A percentile compares a stretch with the other conserved stretches of the same genome.
These are phyloP conservation scores for Brachionus calyciflorus DNA, from an alignment of 1,140 invertebrate genomes.

Conservation along the genomic window DNA sequence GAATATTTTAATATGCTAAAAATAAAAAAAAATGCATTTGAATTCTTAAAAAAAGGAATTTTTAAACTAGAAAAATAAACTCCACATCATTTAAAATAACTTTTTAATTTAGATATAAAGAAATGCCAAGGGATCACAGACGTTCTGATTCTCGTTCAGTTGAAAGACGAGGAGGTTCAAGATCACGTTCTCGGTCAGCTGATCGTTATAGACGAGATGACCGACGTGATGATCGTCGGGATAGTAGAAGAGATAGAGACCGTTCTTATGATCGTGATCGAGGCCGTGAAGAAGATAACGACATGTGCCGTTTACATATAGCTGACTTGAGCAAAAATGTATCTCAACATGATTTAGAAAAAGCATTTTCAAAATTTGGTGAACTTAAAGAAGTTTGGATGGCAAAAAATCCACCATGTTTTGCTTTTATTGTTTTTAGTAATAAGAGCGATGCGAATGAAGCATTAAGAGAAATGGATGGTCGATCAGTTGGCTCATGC, in stretches of 20 bases:
- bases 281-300: neutral
- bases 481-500: neutral
- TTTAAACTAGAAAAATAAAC: too few species aligned
- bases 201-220: neutral
- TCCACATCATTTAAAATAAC: too few species aligned
- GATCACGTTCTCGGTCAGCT: neutral
- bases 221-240: neutral
- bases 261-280: neutral
- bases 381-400: conserved; percentile 58
- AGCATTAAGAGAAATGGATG: conserved; percentile 58
- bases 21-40: too few species aligned
- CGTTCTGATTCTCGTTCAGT: neutral
- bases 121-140: conserved; percentile 33
- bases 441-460: conserved; percentile 56
- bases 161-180: neutral
- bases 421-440: conserved; percentile 59
- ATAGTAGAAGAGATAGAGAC: neutral
- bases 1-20: too few species aligned
- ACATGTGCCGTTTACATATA: conserved; percentile 55
- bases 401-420: conserved; percentile 59
- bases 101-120: too few species aligned
- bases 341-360: conserved; percentile 53
- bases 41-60: too few species aligned
- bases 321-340: conserved; percentile 51
- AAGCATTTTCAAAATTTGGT: conserved; percentile 58